Evolutionary conservation across 2,113 vertebrate genomes (phyloP).

Genomic region (Oxygymnocypris stewartii): DNA sequence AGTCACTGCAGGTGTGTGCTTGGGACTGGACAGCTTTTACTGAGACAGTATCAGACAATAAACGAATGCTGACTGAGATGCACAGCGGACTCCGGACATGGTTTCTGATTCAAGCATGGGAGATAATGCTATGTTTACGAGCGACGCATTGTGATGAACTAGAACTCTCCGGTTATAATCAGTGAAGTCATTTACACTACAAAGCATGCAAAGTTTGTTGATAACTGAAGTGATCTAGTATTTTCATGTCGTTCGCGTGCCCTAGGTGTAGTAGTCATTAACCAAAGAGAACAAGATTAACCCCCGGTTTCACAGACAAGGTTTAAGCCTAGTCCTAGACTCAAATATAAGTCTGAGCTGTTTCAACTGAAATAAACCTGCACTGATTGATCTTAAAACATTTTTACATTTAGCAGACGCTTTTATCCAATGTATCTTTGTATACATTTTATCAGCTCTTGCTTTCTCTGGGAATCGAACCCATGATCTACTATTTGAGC

Average conservation of each 20-base stretch:
- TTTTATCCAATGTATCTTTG: no score
- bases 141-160: neutral
- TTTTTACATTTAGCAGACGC: no score
- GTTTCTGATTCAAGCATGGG: no score
- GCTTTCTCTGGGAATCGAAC: no score
- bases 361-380: no score
- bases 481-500: no score
- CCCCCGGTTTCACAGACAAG: no score
- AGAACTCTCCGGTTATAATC: neutral
- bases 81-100: no score
- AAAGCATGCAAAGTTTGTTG: neutral
- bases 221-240: neutral
- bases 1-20: neutral
- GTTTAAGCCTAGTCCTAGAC: no score
- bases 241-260: neutral
- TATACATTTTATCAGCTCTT: no score
- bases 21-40: neutral
- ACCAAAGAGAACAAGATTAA: neutral
- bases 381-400: no score
- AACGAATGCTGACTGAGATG: neutral
- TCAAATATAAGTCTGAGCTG: no score
- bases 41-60: neutral
- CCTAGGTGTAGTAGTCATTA: neutral
- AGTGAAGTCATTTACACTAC: neutral
- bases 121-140: neutral